A percentile compares a stretch with the other conserved stretches of the same genome.
These are phyloP conservation scores for Dromius quadrimaculatus DNA, from an alignment of 2,888 invertebrate genomes.

Conservation along the genomic window DNA sequence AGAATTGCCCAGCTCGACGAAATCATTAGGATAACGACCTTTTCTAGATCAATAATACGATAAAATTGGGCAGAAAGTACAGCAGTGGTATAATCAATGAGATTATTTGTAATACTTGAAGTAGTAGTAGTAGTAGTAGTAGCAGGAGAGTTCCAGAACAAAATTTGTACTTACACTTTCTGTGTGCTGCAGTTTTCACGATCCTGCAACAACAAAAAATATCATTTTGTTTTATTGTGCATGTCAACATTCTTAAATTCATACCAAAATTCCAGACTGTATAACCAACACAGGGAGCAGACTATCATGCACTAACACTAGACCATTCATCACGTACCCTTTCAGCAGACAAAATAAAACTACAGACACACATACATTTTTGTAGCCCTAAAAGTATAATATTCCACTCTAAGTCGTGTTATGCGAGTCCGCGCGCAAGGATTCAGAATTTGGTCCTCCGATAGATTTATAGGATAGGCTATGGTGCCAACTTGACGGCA, in stretches of 20 bases:
- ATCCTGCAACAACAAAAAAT: neutral
- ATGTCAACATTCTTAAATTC: constrained; percentile 5
- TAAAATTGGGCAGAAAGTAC: neutral
- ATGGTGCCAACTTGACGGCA: constrained; percentile 62
- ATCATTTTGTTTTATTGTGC: neutral
- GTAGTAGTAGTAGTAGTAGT: too few species aligned
- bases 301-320: neutral
- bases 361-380: too few species aligned
- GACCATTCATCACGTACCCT: too few species aligned
- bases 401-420: constrained; percentile 29
- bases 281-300: neutral
- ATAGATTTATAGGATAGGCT: constrained; percentile 60
- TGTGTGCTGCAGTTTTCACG: neutral
- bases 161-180: neutral
- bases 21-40: constrained; percentile 23
- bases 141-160: too few species aligned
- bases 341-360: too few species aligned
- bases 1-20: neutral
- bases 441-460: constrained; percentile 55
- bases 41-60: neutral
- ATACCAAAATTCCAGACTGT: neutral
- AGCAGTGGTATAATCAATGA: neutral
- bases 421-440: constrained; percentile 54
- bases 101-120: neutral
- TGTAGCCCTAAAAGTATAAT: constrained; percentile 9